phyloP scores from a whole-genome alignment of 2,888 invertebrate genomes.

The Crossocerus cetratus region DNA sequence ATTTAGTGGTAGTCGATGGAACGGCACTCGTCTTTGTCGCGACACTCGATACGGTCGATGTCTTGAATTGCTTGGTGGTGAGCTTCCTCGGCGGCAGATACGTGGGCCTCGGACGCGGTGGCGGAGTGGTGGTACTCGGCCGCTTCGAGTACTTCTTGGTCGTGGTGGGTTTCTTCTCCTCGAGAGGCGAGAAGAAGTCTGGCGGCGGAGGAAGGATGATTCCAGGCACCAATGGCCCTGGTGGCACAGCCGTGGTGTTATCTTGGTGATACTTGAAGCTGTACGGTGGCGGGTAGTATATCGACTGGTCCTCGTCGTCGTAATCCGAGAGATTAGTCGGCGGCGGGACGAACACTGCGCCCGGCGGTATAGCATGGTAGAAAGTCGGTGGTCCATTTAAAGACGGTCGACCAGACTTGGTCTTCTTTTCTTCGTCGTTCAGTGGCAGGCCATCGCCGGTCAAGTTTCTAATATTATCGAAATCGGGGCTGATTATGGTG shows the following conservation, averaged over 20 bases:
- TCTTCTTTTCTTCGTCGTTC: slow-evolving; percentile 59
- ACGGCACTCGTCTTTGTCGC: slow-evolving; percentile 31
- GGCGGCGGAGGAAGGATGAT: slow-evolving; percentile 93
- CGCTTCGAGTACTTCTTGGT: slow-evolving; percentile 67
- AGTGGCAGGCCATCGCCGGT: slow-evolving; percentile 62
- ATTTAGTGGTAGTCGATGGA: slow-evolving; percentile 40
- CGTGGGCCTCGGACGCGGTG: slow-evolving; percentile 49
- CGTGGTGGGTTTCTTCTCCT: slow-evolving; percentile 75
- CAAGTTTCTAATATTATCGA: slow-evolving; percentile 76
- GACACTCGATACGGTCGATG: slow-evolving; percentile 53
- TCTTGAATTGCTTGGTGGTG: slow-evolving; percentile 60
- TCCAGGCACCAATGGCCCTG: slow-evolving; percentile 92
- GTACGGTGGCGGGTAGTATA: slow-evolving; percentile 94
- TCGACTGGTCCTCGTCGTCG: slow-evolving; percentile 93
- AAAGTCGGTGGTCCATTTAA: slow-evolving; percentile 67
- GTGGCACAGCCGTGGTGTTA: slow-evolving; percentile 86
- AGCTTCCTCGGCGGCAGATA: slow-evolving; percentile 64
- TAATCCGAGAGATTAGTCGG: slow-evolving; percentile 84
- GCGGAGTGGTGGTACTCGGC: slow-evolving; percentile 52
- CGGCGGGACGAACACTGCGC: slow-evolving; percentile 79
- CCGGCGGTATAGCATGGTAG: slow-evolving; percentile 81
- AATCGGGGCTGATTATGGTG: slow-evolving; percentile 59
- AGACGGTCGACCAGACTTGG: slow-evolving; percentile 79
- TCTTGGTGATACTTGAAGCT: slow-evolving; percentile 90
- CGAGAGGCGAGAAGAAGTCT: slow-evolving; percentile 88